Percentiles rank a stretch among this genome's conserved stretches.
These are phyloP conservation scores for Orgyia antiqua DNA, from an alignment of 2,888 invertebrate species.

Conservation along the genomic window DNA sequence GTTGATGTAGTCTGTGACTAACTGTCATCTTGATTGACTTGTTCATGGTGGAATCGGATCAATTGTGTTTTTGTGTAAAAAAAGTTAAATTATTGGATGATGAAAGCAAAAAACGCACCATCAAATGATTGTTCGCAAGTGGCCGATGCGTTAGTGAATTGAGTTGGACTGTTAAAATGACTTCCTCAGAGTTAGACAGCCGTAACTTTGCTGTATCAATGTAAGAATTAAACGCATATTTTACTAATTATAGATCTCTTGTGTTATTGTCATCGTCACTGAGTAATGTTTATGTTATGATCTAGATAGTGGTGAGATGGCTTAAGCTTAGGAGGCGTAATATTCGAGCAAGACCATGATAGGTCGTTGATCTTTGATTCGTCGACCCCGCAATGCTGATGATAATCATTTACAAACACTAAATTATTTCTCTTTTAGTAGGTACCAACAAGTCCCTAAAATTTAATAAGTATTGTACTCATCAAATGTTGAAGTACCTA, in stretches of 20 bases:
- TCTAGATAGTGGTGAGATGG: conserved; percentile 15
- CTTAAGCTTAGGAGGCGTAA: neutral
- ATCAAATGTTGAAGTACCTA: too few species aligned
- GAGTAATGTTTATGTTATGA: conserved; percentile 37
- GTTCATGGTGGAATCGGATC: too few species aligned
- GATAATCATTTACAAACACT: too few species aligned
- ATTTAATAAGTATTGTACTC: too few species aligned
- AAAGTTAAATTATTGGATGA: conserved; percentile 57
- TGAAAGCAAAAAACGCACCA: conserved; percentile 63
- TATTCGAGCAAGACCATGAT: conserved; percentile 8
- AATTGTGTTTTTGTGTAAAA: conserved; percentile 57
- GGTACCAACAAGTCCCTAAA: too few species aligned
- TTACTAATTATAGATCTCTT: conserved; percentile 49
- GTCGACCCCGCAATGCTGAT: conserved; percentile 16
- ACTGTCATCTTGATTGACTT: too few species aligned
- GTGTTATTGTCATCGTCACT: conserved; percentile 37
- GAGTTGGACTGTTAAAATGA: conserved; percentile 50
- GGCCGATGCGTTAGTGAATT: conserved; percentile 43
- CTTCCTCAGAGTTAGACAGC: conserved; percentile 68
- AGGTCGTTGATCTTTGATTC: conserved; percentile 17
- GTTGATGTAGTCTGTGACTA: too few species aligned
- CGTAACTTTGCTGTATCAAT: conserved; percentile 70
- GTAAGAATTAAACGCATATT: conserved; percentile 60
- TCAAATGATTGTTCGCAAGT: conserved; percentile 48
- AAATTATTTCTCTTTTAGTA: too few species aligned